phyloP scores from a whole-genome alignment of 2,113 vertebrate species.

The Tympanuchus pallidicinctus region DNA sequence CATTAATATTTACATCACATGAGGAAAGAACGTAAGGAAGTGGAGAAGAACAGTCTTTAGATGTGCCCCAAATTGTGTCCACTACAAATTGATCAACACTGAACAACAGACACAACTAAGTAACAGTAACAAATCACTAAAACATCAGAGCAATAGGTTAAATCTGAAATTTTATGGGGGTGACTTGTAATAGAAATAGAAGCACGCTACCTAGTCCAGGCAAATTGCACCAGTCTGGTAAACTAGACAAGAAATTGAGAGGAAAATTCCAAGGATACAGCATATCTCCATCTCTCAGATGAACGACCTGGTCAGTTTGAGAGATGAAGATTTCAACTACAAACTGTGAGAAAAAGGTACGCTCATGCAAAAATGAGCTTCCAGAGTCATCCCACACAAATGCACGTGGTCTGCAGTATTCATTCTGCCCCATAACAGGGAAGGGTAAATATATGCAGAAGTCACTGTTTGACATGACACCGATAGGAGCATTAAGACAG shows the following conservation, averaged over 20 bases:
- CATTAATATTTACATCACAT: neutral
- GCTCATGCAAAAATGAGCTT: neutral
- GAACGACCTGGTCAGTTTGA: neutral
- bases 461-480: neutral
- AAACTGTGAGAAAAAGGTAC: neutral
- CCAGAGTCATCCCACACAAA: neutral
- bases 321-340: neutral
- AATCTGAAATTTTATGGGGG: neutral
- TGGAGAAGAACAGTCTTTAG: neutral
- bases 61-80: neutral
- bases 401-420: neutral
- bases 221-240: neutral
- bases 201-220: rapidly evolving
- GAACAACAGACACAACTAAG: neutral
- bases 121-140: neutral
- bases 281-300: neutral
- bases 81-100: neutral
- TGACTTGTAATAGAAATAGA: neutral
- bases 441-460: neutral
- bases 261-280: neutral
- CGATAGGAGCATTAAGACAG: neutral
- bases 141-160: neutral
- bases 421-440: neutral
- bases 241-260: neutral
- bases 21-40: neutral